These are phyloP conservation scores for Fopius arisanus DNA, from an alignment of 1,140 invertebrate genomes.

Conservation along the genomic window DNA sequence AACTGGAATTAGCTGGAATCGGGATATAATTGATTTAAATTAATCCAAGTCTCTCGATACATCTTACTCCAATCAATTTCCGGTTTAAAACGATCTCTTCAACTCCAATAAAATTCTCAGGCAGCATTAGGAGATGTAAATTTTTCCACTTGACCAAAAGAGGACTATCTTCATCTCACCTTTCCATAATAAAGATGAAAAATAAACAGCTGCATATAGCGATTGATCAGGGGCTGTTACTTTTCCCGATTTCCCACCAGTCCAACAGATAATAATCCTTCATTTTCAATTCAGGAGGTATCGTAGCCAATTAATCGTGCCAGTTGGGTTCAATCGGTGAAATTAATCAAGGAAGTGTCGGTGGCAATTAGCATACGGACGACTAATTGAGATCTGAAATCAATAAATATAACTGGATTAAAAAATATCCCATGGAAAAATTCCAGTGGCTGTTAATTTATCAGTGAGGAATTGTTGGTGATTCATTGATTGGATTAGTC, in stretches of 20 bases:
- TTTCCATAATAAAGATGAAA: too few relatives aligned
- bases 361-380: slow-evolving; percentile 4
- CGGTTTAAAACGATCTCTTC: too few relatives aligned
- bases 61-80: too few relatives aligned
- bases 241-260: not conserved
- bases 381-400: slow-evolving; percentile 8
- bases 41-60: not conserved
- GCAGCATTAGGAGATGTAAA: too few relatives aligned
- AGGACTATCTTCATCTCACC: too few relatives aligned
- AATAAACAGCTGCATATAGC: not conserved
- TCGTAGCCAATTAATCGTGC: slow-evolving; percentile 4
- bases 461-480: not conserved
- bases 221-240: not conserved
- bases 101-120: too few relatives aligned
- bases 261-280: not conserved
- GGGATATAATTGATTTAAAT: not conserved
- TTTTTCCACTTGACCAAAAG: too few relatives aligned
- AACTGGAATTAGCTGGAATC: not conserved
- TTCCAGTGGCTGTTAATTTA: not conserved
- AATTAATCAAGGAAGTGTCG: slow-evolving; percentile 14
- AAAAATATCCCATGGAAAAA: not conserved
- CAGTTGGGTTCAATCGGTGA: not conserved
- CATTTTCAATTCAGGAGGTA: not conserved
- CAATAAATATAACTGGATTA: not conserved
- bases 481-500: too few relatives aligned